These are phyloP conservation scores for Scaptomyza polygonia DNA, from an alignment of 2,888 invertebrate species.

Conservation along the genomic window DNA sequence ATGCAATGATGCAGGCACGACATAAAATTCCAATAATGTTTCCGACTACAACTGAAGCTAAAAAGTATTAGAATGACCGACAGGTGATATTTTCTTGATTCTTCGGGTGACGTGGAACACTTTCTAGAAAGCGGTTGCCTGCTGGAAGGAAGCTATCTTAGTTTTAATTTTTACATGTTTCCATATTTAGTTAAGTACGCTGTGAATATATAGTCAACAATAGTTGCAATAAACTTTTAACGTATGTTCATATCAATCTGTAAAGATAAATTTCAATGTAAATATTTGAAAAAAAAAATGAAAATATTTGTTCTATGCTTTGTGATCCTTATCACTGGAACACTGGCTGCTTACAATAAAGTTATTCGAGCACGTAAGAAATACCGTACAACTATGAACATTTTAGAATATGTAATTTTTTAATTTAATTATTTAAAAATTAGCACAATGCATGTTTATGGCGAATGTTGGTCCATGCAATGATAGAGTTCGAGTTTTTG, in stretches of 20 bases:
- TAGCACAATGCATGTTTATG: slow-evolving; percentile 52
- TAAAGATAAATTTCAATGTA: no score
- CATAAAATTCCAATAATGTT: no score
- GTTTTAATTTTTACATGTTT: neutral
- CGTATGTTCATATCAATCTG: neutral
- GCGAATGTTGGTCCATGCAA: slow-evolving; percentile 57
- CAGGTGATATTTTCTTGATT: no score
- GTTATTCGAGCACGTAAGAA: slow-evolving; percentile 36
- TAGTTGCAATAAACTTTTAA: neutral
- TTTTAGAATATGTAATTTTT: neutral
- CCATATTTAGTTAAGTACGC: neutral
- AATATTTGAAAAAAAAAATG: neutral
- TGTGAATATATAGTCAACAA: neutral
- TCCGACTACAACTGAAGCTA: no score
- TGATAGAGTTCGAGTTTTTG: slow-evolving; percentile 46
- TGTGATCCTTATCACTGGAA: neutral
- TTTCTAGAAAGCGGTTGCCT: no score
- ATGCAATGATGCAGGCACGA: no score
- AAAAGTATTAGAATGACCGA: no score
- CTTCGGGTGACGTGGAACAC: no score
- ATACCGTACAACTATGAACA: neutral
- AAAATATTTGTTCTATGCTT: neutral
- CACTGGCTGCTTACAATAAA: slow-evolving; percentile 12
- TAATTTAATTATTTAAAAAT: no score
- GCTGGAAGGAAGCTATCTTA: no score